phyloP scores from a whole-genome alignment of 53 echinoderm and acorn worm species.

The Pentamera pediparva region DNA sequence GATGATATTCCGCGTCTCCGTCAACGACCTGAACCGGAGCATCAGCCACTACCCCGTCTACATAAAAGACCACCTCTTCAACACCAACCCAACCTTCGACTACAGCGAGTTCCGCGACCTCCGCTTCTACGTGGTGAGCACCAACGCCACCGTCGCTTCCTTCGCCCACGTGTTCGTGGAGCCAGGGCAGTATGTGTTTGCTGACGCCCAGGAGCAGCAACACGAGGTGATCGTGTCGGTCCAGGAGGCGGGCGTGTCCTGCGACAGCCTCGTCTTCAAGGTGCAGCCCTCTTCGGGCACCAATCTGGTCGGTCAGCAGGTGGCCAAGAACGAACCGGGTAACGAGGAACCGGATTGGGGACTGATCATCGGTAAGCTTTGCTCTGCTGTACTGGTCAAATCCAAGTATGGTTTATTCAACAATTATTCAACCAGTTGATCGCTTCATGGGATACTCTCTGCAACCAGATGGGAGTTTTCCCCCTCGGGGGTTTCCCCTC shows the following conservation, averaged over 20 bases:
- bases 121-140: slow-evolving; percentile 71
- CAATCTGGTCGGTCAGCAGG: slow-evolving; percentile 59
- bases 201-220: slow-evolving; percentile 73
- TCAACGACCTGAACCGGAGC: slow-evolving; percentile 63
- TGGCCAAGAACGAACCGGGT: slow-evolving; percentile 59
- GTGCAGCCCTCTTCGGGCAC: slow-evolving; percentile 61
- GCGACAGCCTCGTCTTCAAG: slow-evolving; percentile 35
- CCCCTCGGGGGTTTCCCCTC: too few species aligned
- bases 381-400: too few species aligned
- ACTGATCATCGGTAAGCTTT: slow-evolving; percentile 85
- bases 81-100: slow-evolving; percentile 91
- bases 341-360: slow-evolving; percentile 99
- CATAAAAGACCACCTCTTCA: slow-evolving; percentile 91
- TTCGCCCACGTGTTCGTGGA: slow-evolving; percentile 97
- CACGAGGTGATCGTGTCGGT: slow-evolving; percentile 89
- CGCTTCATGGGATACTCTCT: too few species aligned
- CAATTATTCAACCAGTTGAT: not conserved
- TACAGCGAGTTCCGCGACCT: slow-evolving; percentile 97
- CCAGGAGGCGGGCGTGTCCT: slow-evolving; percentile 57
- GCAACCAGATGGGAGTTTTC: too few species aligned
- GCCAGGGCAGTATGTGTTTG: slow-evolving; percentile 83
- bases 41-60: slow-evolving; percentile 92
- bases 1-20: slow-evolving; percentile 69
- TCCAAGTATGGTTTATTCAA: not conserved
- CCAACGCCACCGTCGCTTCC: slow-evolving; percentile 65